Evolutionary conservation across 2,797 vertebrate species (phyloP).

Genomic region (Choloepus didactylus): DNA sequence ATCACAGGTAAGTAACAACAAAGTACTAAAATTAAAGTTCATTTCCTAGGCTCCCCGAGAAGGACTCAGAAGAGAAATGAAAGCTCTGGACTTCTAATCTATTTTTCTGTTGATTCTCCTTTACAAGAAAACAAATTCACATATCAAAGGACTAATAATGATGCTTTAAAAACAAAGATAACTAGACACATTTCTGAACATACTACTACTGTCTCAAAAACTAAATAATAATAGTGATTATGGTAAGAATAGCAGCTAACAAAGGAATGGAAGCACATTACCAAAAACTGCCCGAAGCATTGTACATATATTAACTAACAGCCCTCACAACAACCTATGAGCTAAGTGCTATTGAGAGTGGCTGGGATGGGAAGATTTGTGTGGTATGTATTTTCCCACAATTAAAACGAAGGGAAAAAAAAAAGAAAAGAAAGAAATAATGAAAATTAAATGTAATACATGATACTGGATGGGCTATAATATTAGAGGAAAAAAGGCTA

Average conservation of each 20-base stretch:
- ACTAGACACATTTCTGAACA: not conserved
- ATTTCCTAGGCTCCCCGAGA: not conserved
- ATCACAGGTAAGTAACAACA: not conserved
- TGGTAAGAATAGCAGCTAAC: not conserved
- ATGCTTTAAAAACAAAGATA: not conserved
- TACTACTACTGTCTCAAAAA: not conserved
- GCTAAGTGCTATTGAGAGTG: not conserved
- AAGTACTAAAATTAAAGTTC: not conserved
- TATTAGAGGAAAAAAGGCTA: too few relatives aligned
- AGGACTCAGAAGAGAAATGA: not conserved
- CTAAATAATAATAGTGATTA: not conserved
- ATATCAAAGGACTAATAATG: not conserved
- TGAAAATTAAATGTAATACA: too few relatives aligned
- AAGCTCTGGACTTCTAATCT: not conserved
- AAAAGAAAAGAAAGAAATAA: too few relatives aligned
- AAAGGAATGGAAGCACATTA: not conserved
- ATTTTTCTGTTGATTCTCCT: not conserved
- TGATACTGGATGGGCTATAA: too few relatives aligned
- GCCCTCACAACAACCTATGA: not conserved
- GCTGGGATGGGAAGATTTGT: too few relatives aligned
- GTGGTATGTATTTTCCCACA: too few relatives aligned
- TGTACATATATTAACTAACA: too few relatives aligned
- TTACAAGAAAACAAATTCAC: not conserved
- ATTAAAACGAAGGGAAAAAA: too few relatives aligned
- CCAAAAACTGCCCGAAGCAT: not conserved